Percentiles rank a stretch among this genome's conserved stretches.
phyloP scores from a whole-genome alignment of 2,888 invertebrate species.

The Druceiella hillmani region DNA sequence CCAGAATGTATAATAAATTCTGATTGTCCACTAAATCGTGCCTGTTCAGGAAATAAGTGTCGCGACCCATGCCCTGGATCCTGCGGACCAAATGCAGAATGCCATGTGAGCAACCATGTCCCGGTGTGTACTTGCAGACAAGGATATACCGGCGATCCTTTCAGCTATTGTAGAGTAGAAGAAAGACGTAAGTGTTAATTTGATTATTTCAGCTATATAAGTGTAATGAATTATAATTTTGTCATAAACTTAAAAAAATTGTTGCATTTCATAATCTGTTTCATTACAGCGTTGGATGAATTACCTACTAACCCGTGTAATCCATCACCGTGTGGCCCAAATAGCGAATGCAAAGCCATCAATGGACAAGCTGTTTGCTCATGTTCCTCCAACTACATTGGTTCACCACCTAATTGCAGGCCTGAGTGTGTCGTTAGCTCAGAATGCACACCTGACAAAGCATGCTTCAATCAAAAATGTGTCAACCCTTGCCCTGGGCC shows the following conservation, averaged over 20 bases:
- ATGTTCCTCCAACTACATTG: slow-evolving; percentile 64
- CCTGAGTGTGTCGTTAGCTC: slow-evolving; percentile 73
- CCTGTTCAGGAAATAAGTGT: slow-evolving; percentile 75
- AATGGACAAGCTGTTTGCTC: slow-evolving; percentile 72
- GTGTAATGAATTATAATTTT: not conserved
- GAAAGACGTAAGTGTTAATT: slow-evolving; percentile 53
- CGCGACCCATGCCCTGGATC: slow-evolving; percentile 65
- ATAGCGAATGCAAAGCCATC: slow-evolving; percentile 67
- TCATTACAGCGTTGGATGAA: slow-evolving; percentile 31
- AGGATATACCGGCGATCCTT: slow-evolving; percentile 72
- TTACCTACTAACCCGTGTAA: slow-evolving; percentile 53
- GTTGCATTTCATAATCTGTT: not conserved
- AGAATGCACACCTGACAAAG: slow-evolving; percentile 66
- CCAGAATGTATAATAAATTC: slow-evolving; percentile 76
- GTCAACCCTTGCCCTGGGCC: slow-evolving; percentile 66
- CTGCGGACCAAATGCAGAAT: slow-evolving; percentile 69
- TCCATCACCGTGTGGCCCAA: slow-evolving; percentile 71
- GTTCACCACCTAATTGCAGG: slow-evolving; percentile 68
- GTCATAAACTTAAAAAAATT: not conserved
- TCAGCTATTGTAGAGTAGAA: slow-evolving; percentile 50
- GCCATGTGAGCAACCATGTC: slow-evolving; percentile 70
- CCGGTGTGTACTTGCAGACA: slow-evolving; percentile 62
- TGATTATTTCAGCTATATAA: too few species aligned
- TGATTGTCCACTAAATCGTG: slow-evolving; percentile 63
- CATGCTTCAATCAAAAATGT: slow-evolving; percentile 75